Evolutionary conservation across 1,140 invertebrate genomes (phyloP), one percentile per base, ranked within the genome.

Genomic region (Temnothorax longispinosus): DNA sequence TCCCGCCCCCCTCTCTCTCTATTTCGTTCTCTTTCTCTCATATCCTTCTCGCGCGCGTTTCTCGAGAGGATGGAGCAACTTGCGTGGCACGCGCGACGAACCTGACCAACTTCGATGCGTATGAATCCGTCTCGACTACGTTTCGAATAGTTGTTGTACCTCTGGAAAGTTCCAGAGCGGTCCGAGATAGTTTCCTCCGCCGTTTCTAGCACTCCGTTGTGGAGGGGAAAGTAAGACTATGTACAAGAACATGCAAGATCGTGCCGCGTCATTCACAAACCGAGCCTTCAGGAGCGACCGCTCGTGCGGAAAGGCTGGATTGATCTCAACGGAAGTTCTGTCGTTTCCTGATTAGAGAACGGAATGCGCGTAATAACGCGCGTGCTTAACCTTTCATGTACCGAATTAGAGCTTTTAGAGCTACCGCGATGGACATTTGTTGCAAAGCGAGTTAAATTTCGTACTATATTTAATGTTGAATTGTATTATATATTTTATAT

Each of bases 101-200:
- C 87, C 92, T 75, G 64, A 78, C 50, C 75, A 90, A 91, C 92
- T 91, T 91, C 85, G 77, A 62, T 84, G 87, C 90, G 90, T 89
- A 92, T 90, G 91, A 86, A 78, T 47, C 21, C 78, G n/a, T 21
- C 72, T 76, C 81, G 82, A 88, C 88, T 87, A 18, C 72, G 87
- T 60, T 67, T 78, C 86, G 91, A 94, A 94, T 94, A 94, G 93
- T 94, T 94, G 75, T 81, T 72, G 52, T 65, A 44, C 56, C 47
- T 82, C 52, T 32, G 18, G 62, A 90, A 86, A 90, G 81, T 90
- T 82, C 64, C 67, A 21, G 88, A 93, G 89, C 91, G 90, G 88
- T 89, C 80, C 87, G 90, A 91, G 90, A 94, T 94, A 94, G 93
- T 94, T 94, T 92, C 85, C 65, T 60, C 27, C 77, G 89, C 85